Evolutionary conservation across 1,140 invertebrate genomes (phyloP).

Genomic region (Teleogryllus occipitalis): DNA sequence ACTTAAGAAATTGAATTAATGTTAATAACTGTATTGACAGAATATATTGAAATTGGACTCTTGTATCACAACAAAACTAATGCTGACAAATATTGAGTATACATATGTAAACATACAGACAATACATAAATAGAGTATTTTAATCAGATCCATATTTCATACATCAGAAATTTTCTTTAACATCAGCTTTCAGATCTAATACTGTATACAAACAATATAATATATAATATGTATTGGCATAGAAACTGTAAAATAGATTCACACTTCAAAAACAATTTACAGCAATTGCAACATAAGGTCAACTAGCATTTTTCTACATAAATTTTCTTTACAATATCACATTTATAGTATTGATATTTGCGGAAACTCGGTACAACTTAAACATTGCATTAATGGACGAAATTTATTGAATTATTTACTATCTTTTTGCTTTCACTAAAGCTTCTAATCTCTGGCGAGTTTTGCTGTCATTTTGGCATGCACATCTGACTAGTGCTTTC

Average conservation of each 20-base stretch:
- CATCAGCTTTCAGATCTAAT: neutral
- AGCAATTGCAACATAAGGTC: neutral
- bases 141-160: neutral
- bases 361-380: too few relatives aligned
- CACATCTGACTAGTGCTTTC: constrained; percentile 70
- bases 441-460: constrained; percentile 64
- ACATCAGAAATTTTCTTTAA: neutral
- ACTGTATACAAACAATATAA: neutral
- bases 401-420: neutral
- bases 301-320: neutral
- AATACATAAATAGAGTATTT: constrained; percentile 3
- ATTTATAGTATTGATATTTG: neutral
- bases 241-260: neutral
- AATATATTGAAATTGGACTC: too few relatives aligned
- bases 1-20: too few relatives aligned
- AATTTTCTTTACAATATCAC: neutral
- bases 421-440: constrained; percentile 51
- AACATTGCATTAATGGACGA: too few relatives aligned
- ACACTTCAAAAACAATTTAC: neutral
- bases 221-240: neutral
- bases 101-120: neutral
- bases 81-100: neutral
- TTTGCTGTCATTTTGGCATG: constrained; percentile 83
- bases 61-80: too few relatives aligned
- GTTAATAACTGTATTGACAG: too few relatives aligned